phyloP scores from a whole-genome alignment of 2,797 vertebrate genomes.

The Diplodus puntazzo region DNA sequence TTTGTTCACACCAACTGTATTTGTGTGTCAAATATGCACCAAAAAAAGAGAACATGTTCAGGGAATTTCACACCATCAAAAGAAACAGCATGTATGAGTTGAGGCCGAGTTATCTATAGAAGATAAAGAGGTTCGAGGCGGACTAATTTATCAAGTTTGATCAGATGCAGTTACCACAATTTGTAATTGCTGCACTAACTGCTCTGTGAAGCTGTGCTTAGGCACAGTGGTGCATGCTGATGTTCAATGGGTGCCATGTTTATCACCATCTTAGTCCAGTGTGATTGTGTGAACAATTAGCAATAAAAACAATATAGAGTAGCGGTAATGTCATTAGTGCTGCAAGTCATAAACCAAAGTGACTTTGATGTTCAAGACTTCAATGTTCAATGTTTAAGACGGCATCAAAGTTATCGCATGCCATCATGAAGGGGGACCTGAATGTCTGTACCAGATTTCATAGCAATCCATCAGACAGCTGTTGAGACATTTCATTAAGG shows the following conservation, averaged over 20 bases:
- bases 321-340: neutral
- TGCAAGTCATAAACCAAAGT: neutral
- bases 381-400: too few species aligned
- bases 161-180: neutral
- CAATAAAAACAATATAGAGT: neutral
- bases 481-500: too few species aligned
- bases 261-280: neutral
- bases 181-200: neutral
- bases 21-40: neutral
- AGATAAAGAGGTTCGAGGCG: neutral
- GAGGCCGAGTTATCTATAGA: neutral
- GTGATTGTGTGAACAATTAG: neutral
- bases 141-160: neutral
- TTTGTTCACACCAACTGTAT: neutral
- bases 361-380: neutral
- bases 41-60: conserved; percentile 6
- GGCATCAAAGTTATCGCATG: neutral
- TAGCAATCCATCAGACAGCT: neutral
- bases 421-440: too few species aligned
- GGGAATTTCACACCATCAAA: neutral
- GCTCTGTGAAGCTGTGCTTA: neutral
- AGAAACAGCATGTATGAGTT: neutral
- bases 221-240: neutral
- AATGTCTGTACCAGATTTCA: neutral
- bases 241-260: neutral